phyloP scores from a whole-genome alignment of 2,888 invertebrate genomes.

The Stenodera caucasica region DNA sequence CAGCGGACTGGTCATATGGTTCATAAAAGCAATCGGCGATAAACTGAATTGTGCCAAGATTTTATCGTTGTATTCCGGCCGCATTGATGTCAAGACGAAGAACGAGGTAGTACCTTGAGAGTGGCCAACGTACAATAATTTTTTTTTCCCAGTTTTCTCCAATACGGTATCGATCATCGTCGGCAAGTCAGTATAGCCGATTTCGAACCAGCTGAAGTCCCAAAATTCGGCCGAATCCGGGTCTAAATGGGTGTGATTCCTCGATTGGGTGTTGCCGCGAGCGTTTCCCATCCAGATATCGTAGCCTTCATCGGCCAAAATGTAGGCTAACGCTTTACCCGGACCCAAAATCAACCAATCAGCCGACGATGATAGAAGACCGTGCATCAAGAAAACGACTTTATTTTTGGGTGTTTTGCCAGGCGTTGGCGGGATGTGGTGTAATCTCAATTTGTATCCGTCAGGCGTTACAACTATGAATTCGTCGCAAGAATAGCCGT shows the following conservation, averaged over 20 bases:
- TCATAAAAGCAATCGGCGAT: constrained; percentile 70
- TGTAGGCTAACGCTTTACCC: constrained; percentile 49
- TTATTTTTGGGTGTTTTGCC: constrained; percentile 35
- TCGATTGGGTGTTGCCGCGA: constrained; percentile 39
- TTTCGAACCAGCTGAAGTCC: constrained; percentile 76
- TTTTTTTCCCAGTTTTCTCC: constrained; percentile 58
- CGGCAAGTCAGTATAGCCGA: constrained; percentile 79
- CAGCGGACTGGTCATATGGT: constrained; percentile 55
- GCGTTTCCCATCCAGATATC: constrained; percentile 47
- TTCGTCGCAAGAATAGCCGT: constrained; percentile 55
- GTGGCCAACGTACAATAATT: constrained; percentile 78
- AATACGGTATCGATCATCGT: constrained; percentile 78
- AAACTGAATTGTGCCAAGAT: constrained; percentile 68
- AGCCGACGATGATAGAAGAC: constrained; percentile 58
- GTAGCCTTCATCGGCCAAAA: constrained; percentile 44
- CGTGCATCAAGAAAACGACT: constrained; percentile 59
- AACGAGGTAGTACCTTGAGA: constrained; percentile 76
- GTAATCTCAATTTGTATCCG: constrained; percentile 61
- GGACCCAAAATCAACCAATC: constrained; percentile 61
- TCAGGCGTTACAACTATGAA: constrained; percentile 58
- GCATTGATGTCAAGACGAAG: constrained; percentile 66
- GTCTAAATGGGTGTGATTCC: constrained; percentile 35
- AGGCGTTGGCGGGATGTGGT: constrained; percentile 59
- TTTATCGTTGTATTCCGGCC: constrained; percentile 69
- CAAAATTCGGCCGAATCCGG: constrained; percentile 51